A percentile compares a stretch with the other conserved stretches of the same genome.
phyloP scores from a whole-genome alignment of 2,797 vertebrate genomes.

The Halcyon leucocephala region DNA sequence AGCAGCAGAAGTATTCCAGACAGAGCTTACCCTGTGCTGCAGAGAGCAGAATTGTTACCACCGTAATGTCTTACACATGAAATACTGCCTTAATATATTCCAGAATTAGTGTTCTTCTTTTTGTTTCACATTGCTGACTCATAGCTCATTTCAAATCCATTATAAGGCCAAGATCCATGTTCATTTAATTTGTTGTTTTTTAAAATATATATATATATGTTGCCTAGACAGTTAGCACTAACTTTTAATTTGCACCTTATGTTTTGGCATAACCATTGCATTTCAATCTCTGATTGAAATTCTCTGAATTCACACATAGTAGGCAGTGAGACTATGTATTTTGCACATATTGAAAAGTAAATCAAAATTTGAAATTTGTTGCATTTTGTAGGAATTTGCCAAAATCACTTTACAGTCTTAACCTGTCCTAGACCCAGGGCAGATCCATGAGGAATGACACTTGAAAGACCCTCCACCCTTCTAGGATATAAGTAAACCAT shows the following conservation, averaged over 20 bases:
- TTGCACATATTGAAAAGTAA: not conserved
- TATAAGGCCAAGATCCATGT: not conserved
- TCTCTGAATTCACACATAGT: not conserved
- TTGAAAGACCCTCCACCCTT: rapidly evolving
- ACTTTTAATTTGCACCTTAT: not conserved
- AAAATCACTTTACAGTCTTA: not conserved
- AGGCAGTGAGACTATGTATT: not conserved
- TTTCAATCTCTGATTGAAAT: not conserved
- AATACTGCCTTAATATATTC: not conserved
- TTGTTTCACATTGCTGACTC: not conserved
- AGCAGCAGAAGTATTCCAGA: not conserved
- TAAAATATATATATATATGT: not conserved
- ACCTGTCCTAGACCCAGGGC: not conserved
- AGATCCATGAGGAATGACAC: not conserved
- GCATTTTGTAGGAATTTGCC: not conserved
- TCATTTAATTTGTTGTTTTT: not conserved
- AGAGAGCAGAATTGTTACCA: not conserved
- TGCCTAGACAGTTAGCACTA: not conserved
- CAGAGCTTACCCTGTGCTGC: not conserved
- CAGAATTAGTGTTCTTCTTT: not conserved
- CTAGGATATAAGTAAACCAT: not conserved
- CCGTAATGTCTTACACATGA: not conserved
- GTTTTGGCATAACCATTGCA: not conserved
- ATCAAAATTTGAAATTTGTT: not conserved
- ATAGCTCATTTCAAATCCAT: not conserved